Percentiles rank a stretch among this genome's conserved stretches.
Conservation (phyloP, 2,797 vertebrate species). For the Semaprochilodus insignis region DNA sequence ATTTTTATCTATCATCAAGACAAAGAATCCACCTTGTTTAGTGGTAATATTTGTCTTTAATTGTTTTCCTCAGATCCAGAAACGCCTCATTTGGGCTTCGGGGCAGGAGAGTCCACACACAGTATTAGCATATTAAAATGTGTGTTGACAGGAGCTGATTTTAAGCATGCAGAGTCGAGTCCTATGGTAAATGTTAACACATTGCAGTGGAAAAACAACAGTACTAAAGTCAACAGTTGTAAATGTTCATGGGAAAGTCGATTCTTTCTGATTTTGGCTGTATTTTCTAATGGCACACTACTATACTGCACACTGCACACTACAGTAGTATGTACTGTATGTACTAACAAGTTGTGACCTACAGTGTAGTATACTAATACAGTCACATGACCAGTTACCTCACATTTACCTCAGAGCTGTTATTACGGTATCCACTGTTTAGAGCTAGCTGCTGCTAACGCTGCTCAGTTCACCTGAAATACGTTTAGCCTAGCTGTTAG, state of each 20-base stretch:
- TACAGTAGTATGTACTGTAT: no score
- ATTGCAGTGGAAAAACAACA: not conserved
- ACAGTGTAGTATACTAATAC: no score
- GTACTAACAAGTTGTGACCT: no score
- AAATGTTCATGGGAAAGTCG: not conserved
- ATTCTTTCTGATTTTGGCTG: not conserved
- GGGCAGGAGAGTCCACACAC: not conserved
- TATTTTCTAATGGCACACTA: no score
- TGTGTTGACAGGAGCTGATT: conserved; percentile 4
- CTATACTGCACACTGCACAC: no score
- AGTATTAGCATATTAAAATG: not conserved
- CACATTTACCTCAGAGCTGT: no score
- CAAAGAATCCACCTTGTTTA: not conserved
- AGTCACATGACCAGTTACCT: no score
- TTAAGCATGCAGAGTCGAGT: not conserved
- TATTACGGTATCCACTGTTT: no score
- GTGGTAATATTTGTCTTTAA: conserved; percentile 16
- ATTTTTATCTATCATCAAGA: conserved; percentile 19
- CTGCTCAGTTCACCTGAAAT: no score
- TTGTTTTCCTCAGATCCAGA: not conserved
- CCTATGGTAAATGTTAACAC: conserved; percentile 7
- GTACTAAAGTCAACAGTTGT: not conserved
- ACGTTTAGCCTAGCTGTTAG: no score
- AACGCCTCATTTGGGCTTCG: conserved; percentile 1
- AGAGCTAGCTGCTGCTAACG: no score